phyloP scores from a whole-genome alignment of 1,140 invertebrate species.

The Drosophila teissieri region DNA sequence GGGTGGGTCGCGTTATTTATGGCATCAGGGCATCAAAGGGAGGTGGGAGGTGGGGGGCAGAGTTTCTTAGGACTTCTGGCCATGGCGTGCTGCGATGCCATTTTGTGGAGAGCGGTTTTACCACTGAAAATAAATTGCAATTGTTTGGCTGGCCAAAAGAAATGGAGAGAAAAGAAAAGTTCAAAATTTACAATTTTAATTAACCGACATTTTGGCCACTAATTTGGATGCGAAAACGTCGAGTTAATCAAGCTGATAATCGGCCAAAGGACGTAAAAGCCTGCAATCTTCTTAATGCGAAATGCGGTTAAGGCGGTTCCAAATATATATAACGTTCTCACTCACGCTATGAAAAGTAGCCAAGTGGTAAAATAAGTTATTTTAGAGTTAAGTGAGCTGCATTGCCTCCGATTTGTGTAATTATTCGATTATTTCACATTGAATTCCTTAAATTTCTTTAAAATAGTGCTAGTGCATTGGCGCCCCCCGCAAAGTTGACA shows the following conservation, averaged over 20 bases:
- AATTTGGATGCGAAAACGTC: slow-evolving; percentile 39
- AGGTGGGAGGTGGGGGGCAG: slow-evolving; percentile 37
- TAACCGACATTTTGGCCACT: slow-evolving; percentile 61
- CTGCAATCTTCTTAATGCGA: slow-evolving; percentile 5
- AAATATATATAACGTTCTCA: not conserved
- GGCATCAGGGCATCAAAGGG: slow-evolving; percentile 53
- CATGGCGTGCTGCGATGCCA: slow-evolving; percentile 54
- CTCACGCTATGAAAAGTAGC: not conserved
- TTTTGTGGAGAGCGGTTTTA: slow-evolving; percentile 32
- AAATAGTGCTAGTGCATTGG: too few relatives aligned
- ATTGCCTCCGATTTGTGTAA: slow-evolving; percentile 77
- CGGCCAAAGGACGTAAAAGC: not conserved
- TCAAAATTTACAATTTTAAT: slow-evolving; percentile 80
- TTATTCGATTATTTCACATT: slow-evolving; percentile 62
- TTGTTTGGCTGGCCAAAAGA: slow-evolving; percentile 19
- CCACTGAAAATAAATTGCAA: slow-evolving; percentile 45
- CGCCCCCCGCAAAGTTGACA: too few relatives aligned
- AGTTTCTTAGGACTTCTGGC: slow-evolving; percentile 41
- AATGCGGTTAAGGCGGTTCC: not conserved
- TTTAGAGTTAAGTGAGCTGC: not conserved
- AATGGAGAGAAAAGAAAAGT: slow-evolving; percentile 50
- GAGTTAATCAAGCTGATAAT: slow-evolving; percentile 29
- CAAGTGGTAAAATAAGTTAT: too few relatives aligned
- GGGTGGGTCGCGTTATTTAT: slow-evolving; percentile 62
- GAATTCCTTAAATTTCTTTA: too few relatives aligned